Evolutionary conservation across 2,113 vertebrate genomes (phyloP), one percentile per base, ranked within the genome.

Genomic region (Noturus placidus): DNA sequence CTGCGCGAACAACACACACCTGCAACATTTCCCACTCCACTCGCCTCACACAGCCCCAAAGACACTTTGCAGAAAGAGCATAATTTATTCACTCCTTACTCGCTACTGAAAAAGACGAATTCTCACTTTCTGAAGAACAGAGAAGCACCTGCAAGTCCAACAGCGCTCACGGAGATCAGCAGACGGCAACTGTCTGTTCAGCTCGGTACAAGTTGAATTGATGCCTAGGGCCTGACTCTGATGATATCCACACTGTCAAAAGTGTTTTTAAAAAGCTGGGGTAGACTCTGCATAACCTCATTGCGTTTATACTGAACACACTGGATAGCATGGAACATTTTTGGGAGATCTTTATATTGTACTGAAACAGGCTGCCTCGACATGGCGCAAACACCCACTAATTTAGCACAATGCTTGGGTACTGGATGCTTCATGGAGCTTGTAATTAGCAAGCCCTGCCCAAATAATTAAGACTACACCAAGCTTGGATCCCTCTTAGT

Each of bases 11-110:
- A 94, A 65, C 76, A 77, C 85, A 91, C 94, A 95, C 91, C 94
- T 95, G 95, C 83, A 82, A 77, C 67, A 74, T 84, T 92, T 95
- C 93, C 89, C 93, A 93, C 89, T 70, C 87, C n/a, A 80, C 33
- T 0, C 69, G 42, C 85, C 88, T 84, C 87, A 87, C 42, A 0
- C 54, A 81, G 86, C 65, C 86, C 42, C 20, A 42, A 35, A 72
- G 35, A 52, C 83, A 22, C 85, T 27, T 9, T 46, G 46, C 61
- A 80, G 52, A 80, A 74, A 82, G 22, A 15, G 3, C 20, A 14
- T 25, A 15, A 81, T 1, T 27, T 25, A 61, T 59, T 82, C 65
- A 13, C 30, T 56, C 50, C 79, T 38, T n/a, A n/a, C n/a, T 52
- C 52, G 27, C 52, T 46, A 2, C 56, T 56, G 80, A 80, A 69